Base-by-base conservation (phyloP, 2,888 invertebrate species). In the Heliconius hortense region DNA sequence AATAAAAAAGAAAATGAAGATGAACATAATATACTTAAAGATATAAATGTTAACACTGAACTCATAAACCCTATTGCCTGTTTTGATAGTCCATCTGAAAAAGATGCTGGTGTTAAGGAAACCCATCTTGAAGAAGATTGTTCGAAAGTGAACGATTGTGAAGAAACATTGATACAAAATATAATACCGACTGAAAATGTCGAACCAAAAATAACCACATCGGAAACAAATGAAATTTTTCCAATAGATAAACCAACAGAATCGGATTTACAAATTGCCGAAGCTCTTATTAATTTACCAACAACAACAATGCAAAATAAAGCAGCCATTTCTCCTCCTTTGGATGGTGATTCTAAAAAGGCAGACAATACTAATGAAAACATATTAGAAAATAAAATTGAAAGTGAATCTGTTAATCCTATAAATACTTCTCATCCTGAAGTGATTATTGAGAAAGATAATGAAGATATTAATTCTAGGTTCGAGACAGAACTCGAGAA, bases 201-300 rank as follows among this genome's bases (percentile, higher is more conserved):
- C 31, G 62, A 59, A 28, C 18, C 76, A 73, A 72, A 80, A 56
- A 66, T 72, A 73, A 74, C 74, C 56, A 26, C 63, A 67, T 68
- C 63, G 26, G 69, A 73, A 53, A 48, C 35, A 18, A 67, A 67
- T n/a, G 59, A 72, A 28, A 35, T 26, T n/a, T 69, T 69, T 60
- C 48, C 76, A 26, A 11, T 75, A 4, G 86, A 90, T 78, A 90
- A 80, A 60, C 94, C 92, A 8, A 87, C 94, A 31, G 94, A 94
- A 85, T 93, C 93, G 21, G 94, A 93, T 82, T 85, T 94, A 24
- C 94, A 94, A 86, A 89, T 94, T 77, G 94, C 94, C 26, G 93
- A 94, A 84, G 87, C 94, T 3, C 87, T 94, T 28, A 90, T 94
- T 71, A 94, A 90, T 83, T 86, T 94, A 60, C 94, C 94, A 10